Percentiles rank a stretch among this genome's conserved stretches.
phyloP scores from a whole-genome alignment of 2,888 invertebrate genomes.

The Xiphydria camelus region DNA sequence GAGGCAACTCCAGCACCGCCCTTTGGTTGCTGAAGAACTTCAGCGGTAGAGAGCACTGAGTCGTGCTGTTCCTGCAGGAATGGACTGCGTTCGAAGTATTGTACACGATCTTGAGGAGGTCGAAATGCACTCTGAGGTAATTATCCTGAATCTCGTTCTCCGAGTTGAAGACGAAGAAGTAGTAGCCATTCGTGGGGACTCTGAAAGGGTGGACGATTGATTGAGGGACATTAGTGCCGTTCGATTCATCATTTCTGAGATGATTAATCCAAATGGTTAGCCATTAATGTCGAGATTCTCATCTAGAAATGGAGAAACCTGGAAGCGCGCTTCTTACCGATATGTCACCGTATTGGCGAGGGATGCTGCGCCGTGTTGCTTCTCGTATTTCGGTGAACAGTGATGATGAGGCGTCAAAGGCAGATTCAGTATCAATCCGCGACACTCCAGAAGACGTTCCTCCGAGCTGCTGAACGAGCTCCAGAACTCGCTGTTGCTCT shows the following conservation, averaged over 20 bases:
- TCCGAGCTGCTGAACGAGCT: slow-evolving; percentile 82
- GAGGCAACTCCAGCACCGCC: slow-evolving; percentile 71
- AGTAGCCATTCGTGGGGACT: slow-evolving; percentile 76
- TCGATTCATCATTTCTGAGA: too few species aligned
- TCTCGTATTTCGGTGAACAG: slow-evolving; percentile 61
- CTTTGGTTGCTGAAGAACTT: slow-evolving; percentile 72
- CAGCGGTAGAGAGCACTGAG: slow-evolving; percentile 67
- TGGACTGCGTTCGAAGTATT: slow-evolving; percentile 66
- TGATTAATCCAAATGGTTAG: too few species aligned
- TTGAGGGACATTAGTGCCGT: too few species aligned
- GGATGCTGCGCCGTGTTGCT: slow-evolving; percentile 59
- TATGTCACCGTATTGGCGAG: slow-evolving; percentile 69
- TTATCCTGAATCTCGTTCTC: slow-evolving; percentile 77
- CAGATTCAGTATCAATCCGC: slow-evolving; percentile 72
- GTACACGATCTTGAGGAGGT: slow-evolving; percentile 72
- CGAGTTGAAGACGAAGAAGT: slow-evolving; percentile 82
- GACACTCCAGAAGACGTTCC: slow-evolving; percentile 74
- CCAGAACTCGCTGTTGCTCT: slow-evolving; percentile 79
- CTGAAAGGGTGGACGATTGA: slow-evolving; percentile 59
- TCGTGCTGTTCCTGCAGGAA: slow-evolving; percentile 67
- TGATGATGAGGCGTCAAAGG: slow-evolving; percentile 68
- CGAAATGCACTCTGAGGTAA: slow-evolving; percentile 70
- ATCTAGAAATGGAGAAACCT: too few species aligned
- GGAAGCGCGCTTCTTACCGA: slow-evolving; percentile 64
- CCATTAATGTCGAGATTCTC: too few species aligned